Percentiles rank a stretch among this genome's conserved stretches.
Conservation (phyloP, 2,113 vertebrate species). For the Syrmaticus mikado region DNA sequence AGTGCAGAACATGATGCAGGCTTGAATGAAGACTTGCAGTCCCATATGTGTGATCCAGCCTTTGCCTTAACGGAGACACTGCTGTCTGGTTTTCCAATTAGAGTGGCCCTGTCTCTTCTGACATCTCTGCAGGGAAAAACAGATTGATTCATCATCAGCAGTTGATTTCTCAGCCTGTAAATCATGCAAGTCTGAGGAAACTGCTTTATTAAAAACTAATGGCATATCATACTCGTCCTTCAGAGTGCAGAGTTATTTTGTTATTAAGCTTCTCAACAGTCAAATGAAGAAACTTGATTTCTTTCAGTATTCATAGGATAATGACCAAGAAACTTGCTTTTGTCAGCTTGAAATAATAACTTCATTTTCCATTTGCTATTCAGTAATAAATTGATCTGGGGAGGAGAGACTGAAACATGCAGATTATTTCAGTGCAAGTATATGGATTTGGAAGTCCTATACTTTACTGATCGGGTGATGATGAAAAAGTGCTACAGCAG, state of each 20-base stretch:
- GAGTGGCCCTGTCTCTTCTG: neutral
- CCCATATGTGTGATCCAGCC: neutral
- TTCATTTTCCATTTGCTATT: constrained; percentile 25
- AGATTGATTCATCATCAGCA: constrained; percentile 20
- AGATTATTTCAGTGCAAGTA: constrained; percentile 16
- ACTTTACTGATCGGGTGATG: neutral
- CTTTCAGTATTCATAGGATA: neutral
- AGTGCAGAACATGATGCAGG: neutral
- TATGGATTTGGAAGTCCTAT: constrained; percentile 44
- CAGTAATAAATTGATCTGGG: constrained; percentile 46
- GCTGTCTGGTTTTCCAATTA: constrained; percentile 31
- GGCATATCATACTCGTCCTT: neutral
- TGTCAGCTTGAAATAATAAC: constrained; percentile 1
- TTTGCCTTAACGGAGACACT: neutral
- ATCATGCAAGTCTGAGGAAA: constrained; percentile 11
- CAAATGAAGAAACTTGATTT: neutral
- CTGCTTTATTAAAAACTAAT: constrained; percentile 36
- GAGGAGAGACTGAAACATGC: constrained; percentile 21
- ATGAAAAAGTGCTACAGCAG: constrained; percentile 5
- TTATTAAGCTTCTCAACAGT: neutral
- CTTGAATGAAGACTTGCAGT: neutral
- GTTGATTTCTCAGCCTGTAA: constrained; percentile 39
- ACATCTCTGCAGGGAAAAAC: neutral
- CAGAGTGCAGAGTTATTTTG: neutral
- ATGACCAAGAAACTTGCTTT: neutral